phyloP scores from a whole-genome alignment of 2,113 vertebrate genomes.

The Syngnathus scovelli region DNA sequence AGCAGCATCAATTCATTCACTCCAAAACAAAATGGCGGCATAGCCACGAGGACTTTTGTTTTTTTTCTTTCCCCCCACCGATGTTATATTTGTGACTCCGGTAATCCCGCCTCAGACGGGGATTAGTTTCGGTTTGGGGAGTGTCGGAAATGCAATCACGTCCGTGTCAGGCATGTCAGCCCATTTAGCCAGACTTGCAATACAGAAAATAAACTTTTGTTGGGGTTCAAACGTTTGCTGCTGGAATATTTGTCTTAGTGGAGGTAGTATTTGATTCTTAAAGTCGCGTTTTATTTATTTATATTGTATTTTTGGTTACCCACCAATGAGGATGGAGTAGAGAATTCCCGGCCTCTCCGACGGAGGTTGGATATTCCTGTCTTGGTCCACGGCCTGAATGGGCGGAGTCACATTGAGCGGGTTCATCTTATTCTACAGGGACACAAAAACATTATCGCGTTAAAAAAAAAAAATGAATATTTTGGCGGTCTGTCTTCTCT shows the following conservation, averaged over 20 bases:
- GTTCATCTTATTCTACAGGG: slow-evolving; percentile 80
- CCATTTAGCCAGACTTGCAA: slow-evolving; percentile 6
- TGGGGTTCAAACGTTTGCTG: not conserved
- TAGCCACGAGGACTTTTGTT: not conserved
- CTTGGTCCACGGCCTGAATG: slow-evolving; percentile 92
- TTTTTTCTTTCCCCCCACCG: not conserved
- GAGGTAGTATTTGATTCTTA: too few species aligned
- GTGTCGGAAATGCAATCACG: slow-evolving; percentile 36
- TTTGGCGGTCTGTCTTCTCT: not conserved
- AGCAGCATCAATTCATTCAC: not conserved
- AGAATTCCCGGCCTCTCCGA: slow-evolving; percentile 89
- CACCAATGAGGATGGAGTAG: slow-evolving; percentile 93
- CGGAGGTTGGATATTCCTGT: slow-evolving; percentile 88
- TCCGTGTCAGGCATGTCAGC: slow-evolving; percentile 19
- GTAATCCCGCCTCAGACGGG: slow-evolving; percentile 18
- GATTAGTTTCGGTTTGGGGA: slow-evolving; percentile 26
- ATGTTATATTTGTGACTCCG: slow-evolving; percentile 15
- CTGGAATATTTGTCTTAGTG: not conserved
- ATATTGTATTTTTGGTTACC: slow-evolving; percentile 36
- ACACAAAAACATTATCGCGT: not conserved
- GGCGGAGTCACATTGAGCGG: slow-evolving; percentile 88
- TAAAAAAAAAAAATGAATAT: not conserved
- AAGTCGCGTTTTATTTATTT: too few species aligned
- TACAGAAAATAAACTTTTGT: not conserved
- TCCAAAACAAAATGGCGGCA: not conserved